Base-by-base conservation (phyloP, 1,140 invertebrate species). In the Temnothorax longispinosus region DNA sequence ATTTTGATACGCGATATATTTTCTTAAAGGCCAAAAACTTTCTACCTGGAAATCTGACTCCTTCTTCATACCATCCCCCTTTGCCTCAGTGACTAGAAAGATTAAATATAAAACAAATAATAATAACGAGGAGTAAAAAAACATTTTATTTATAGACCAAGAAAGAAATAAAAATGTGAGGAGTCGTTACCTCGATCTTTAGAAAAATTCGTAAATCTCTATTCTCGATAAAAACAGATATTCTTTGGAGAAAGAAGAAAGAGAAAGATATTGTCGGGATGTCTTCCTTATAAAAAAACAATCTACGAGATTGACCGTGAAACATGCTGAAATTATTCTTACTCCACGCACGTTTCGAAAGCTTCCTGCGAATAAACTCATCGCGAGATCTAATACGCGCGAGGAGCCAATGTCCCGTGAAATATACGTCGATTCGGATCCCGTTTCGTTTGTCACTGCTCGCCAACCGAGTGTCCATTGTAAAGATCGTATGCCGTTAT, bases 401-500 rank as follows among this genome's bases (percentile, higher is more conserved):
- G 41, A 27, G 27, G 13, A 47, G 27, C 3, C 41, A 78, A 78
- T 58, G 27, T 75, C 27, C 67, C 76, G 64, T 35, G 88, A 89
- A 35, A 89, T 62, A 89, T 62, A 75, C 62, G 50, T 62, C 85
- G 85, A 89, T 77, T 87, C 71, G 50, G 85, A 47, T 77, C 76
- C 76, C 87, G 75, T 82, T 87, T 52, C 76, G 71, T 76, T 21
- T 72, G 84, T 89, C 88, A 47, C 41, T 32, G n/a, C 62, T 69
- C 21, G 84, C 32, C 76, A 76, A 50, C 76, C 74, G 69, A 81
- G 88, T 82, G 91, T 91, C 87, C 89, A 92, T 92, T 92, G 91
- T 90, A 62, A 27, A 90, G 85, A 82, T 88, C 81, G 82, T 89
- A 87, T 91, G 88, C 92, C 92, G 92, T 93, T 93, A 93, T 93